Base-by-base conservation (phyloP, 2,888 invertebrate species). In the Pyrocoelia pectoralis region DNA sequence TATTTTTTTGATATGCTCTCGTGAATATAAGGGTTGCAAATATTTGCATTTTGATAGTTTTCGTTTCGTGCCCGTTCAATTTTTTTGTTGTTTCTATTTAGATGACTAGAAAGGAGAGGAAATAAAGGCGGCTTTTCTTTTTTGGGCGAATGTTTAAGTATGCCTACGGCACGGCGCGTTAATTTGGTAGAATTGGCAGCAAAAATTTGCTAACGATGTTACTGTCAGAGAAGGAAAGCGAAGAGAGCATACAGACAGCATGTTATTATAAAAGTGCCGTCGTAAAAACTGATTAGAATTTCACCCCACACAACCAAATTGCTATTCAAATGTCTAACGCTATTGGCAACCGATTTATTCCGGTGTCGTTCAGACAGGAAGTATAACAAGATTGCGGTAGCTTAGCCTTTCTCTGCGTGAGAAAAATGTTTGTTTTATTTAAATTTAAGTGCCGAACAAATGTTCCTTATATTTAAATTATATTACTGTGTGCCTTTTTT, bases 21-120 rank as follows among this genome's bases (percentile, higher is more conserved):
- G 65, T 63, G 70, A 69, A 70, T 24, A 24, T 71, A 73, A 73
- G 74, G 73, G 72, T 73, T 74, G 73, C 70, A 71, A 75, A 77
- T 79, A 81, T 81, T 81, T 81, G 81, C 81, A 81, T 81, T 81
- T 81, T 81, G 80, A 81, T 81, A 81, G 81, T 80, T 80, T 77
- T 75, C 74, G 33, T 73, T 72, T 74, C 73, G 73, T 74, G 70
- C 69, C 70, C 76, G 77, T 77, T 78, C 77, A 76, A 76, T 74
- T 76, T 75, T 71, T 68, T 72, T 74, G n/a, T 72, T 76, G 74
- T 74, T 72, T 73, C 73, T 74, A 5, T 46, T 46, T 46, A 43
- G 43, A 43, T 15, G 43, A 12, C 13, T 15, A 18, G 41, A 15
- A 17, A 8, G 10, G 18, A 6, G 46, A 14, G 52, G n/a, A 3